These are phyloP conservation scores for Pristionchus entomophagus DNA, from an alignment of 2,888 invertebrate genomes.

Conservation along the genomic window DNA sequence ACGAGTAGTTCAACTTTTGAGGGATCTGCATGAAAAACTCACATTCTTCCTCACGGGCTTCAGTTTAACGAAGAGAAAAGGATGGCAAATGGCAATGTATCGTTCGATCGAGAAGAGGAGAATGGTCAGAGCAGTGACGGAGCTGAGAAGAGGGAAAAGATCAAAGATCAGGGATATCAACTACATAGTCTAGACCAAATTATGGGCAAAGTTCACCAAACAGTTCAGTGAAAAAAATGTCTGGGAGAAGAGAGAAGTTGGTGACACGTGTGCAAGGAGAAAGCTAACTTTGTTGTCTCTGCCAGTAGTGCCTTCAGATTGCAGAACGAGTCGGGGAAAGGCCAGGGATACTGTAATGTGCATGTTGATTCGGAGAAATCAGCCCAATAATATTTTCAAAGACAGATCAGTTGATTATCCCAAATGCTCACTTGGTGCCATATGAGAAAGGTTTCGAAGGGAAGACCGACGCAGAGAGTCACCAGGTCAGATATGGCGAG, in stretches of 20 bases:
- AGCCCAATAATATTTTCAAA: background rate
- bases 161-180: conserved; percentile 3
- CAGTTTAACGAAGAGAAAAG: conserved; percentile 58
- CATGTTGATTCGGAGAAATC: background rate
- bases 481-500: conserved; percentile 65
- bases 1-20: background rate
- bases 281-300: conserved; percentile 62
- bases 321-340: conserved; percentile 66
- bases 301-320: conserved; percentile 64
- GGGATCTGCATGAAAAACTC: background rate
- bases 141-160: conserved; percentile 51
- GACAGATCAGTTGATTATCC: background rate
- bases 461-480: conserved; percentile 62
- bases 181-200: background rate
- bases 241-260: background rate
- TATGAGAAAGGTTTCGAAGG: conserved; percentile 65
- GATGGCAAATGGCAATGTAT: conserved; percentile 67
- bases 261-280: no score
- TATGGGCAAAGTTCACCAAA: background rate
- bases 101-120: conserved; percentile 65
- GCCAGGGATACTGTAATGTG: conserved; percentile 65
- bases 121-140: conserved; percentile 65
- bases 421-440: conserved; percentile 56
- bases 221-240: background rate
- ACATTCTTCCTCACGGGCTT: conserved; percentile 57